Conservation (phyloP, 2,888 invertebrate genomes). For the Synanthedon formicaeformis region DNA sequence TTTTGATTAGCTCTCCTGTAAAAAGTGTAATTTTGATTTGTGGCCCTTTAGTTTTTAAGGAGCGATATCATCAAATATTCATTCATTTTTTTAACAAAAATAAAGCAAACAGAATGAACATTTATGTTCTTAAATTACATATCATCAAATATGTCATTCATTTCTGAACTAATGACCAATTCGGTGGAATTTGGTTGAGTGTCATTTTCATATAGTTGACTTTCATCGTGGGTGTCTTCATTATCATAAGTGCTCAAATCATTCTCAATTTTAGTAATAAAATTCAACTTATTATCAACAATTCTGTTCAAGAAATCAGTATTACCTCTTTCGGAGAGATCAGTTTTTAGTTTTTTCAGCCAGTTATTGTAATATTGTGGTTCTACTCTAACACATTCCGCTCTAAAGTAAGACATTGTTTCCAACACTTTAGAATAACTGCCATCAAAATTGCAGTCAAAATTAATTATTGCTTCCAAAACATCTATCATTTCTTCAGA, state of each 20-base stretch:
- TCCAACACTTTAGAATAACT: slow-evolving; percentile 42
- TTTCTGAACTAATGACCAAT: slow-evolving; percentile 39
- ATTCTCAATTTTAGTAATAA: slow-evolving; percentile 49
- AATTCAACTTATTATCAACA: slow-evolving; percentile 33
- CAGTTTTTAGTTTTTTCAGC: slow-evolving; percentile 41
- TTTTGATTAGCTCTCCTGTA: too few species aligned
- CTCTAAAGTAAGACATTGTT: slow-evolving; percentile 41
- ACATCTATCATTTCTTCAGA: slow-evolving; percentile 40
- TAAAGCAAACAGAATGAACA: neutral
- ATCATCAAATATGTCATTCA: slow-evolving; percentile 58
- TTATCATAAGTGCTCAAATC: slow-evolving; percentile 33
- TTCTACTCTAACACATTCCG: slow-evolving; percentile 38
- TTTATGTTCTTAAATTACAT: slow-evolving; percentile 22
- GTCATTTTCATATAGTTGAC: slow-evolving; percentile 55
- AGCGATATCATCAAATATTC: too few species aligned
- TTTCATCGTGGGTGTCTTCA: slow-evolving; percentile 40
- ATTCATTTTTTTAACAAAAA: too few species aligned
- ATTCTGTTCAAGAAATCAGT: slow-evolving; percentile 31
- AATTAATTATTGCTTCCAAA: slow-evolving; percentile 41
- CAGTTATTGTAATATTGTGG: slow-evolving; percentile 51
- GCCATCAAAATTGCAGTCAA: slow-evolving; percentile 42
- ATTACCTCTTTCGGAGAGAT: slow-evolving; percentile 32
- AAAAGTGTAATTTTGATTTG: too few species aligned
- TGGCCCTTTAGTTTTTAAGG: too few species aligned
- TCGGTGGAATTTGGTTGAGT: slow-evolving; percentile 45